A percentile compares a stretch with the other conserved stretches of the same genome.
Evolutionary conservation across 2,888 invertebrate species (phyloP).

Genomic region (Nesidiocoris tenuis): DNA sequence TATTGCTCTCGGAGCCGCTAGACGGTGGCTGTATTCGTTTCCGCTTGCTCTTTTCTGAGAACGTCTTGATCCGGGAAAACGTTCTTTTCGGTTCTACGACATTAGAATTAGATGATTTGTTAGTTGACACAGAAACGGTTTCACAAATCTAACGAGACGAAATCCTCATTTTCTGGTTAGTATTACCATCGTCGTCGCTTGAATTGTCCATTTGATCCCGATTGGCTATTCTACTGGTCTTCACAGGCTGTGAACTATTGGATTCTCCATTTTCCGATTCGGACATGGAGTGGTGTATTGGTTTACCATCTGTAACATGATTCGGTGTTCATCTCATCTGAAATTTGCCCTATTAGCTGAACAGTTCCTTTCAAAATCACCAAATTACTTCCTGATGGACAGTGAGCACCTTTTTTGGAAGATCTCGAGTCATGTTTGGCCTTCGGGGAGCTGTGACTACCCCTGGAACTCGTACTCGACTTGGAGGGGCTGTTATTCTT

Average conservation of each 20-base stretch:
- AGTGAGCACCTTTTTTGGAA: conserved; percentile 18
- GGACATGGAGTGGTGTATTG: conserved; percentile 28
- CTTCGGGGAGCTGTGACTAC: background rate
- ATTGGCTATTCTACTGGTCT: conserved; percentile 30
- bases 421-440: background rate
- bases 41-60: background rate
- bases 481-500: conserved; percentile 29
- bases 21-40: conserved; percentile 16
- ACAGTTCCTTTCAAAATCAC: background rate
- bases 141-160: too few species aligned
- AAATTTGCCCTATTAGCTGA: background rate
- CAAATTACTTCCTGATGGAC: too few species aligned
- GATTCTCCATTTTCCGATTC: conserved; percentile 20
- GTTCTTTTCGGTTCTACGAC: conserved; percentile 31
- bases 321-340: conserved; percentile 4
- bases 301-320: too few species aligned
- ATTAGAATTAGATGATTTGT: too few species aligned
- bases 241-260: background rate
- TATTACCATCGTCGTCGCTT: conserved; percentile 27
- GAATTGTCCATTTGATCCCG: conserved; percentile 28
- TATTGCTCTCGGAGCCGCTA: conserved; percentile 15
- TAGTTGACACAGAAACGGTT: too few species aligned
- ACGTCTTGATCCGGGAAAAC: conserved; percentile 38
- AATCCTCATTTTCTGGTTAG: too few species aligned
- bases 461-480: background rate